These are phyloP conservation scores for Pediacus dermestoides DNA, from an alignment of 2,888 invertebrate genomes.

Conservation along the genomic window DNA sequence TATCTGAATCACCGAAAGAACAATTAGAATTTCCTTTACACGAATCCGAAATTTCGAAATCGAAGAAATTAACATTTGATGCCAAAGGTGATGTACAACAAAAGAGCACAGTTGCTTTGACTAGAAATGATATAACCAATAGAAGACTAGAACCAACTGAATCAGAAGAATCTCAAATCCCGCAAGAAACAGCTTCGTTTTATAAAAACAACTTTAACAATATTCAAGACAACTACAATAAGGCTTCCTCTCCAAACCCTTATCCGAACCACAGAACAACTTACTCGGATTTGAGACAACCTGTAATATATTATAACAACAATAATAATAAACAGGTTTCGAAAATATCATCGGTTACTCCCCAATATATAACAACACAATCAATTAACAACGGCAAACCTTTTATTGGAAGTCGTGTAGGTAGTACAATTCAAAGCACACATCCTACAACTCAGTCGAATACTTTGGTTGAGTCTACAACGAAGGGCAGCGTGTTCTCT, in stretches of 20 bases:
- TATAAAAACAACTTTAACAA: slow-evolving; percentile 50
- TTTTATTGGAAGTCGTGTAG: slow-evolving; percentile 41
- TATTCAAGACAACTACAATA: slow-evolving; percentile 27
- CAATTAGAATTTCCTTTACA: slow-evolving; percentile 20
- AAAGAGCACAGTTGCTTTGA: slow-evolving; percentile 8
- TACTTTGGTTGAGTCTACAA: slow-evolving; percentile 17
- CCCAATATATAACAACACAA: slow-evolving; percentile 43
- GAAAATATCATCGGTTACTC: slow-evolving; percentile 39
- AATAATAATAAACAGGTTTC: slow-evolving; percentile 23
- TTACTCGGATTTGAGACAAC: slow-evolving; percentile 43
- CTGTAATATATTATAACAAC: slow-evolving; percentile 18
- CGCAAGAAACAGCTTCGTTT: slow-evolving; percentile 76
- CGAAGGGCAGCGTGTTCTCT: slow-evolving; percentile 9
- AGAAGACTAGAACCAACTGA: slow-evolving; percentile 18
- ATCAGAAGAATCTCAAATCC: slow-evolving; percentile 59
- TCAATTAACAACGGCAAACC: slow-evolving; percentile 44
- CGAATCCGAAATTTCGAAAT: slow-evolving; percentile 12
- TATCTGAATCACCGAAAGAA: no score
- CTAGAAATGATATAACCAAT: slow-evolving; percentile 16
- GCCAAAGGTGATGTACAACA: slow-evolving; percentile 2
- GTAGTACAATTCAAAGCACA: slow-evolving; percentile 24
- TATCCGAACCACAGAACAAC: slow-evolving; percentile 45
- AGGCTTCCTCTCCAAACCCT: slow-evolving; percentile 29
- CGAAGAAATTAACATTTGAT: slow-evolving; percentile 1
- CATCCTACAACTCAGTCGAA: slow-evolving; percentile 19